Evolutionary conservation across 2,888 invertebrate species (phyloP).

Genomic region (Anodontia alba): DNA sequence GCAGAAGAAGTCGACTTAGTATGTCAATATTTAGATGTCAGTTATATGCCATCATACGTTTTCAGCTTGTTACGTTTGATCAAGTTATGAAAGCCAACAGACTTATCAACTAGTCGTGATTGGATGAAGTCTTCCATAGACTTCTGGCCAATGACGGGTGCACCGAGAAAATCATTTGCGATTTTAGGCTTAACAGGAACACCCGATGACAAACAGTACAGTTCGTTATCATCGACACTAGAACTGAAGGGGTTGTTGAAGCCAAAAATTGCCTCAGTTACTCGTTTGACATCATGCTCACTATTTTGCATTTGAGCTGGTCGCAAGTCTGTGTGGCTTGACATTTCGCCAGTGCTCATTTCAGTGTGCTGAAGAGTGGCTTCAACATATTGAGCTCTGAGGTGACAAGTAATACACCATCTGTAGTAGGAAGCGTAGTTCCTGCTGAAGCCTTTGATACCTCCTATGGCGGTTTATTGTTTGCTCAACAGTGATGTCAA

Average conservation of each 20-base stretch:
- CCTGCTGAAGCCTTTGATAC: conserved; percentile 36
- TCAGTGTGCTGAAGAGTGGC: conserved; percentile 14
- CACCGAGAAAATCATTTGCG: conserved; percentile 32
- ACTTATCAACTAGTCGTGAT: conserved; percentile 7
- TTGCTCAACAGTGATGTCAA: conserved; percentile 4
- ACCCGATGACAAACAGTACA: conserved; percentile 53
- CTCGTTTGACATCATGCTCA: conserved; percentile 22
- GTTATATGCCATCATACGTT: no score
- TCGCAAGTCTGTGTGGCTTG: no score
- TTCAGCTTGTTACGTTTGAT: conserved; percentile 42
- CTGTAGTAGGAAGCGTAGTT: conserved; percentile 29
- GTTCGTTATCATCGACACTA: neutral
- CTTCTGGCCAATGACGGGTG: conserved; percentile 16
- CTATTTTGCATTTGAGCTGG: conserved; percentile 17
- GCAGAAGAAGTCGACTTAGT: no score
- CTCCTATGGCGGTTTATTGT: conserved; percentile 12
- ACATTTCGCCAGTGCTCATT: conserved; percentile 24
- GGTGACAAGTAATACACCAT: conserved; percentile 33
- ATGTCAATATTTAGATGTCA: no score
- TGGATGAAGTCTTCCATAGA: conserved; percentile 33
- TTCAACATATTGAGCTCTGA: conserved; percentile 17
- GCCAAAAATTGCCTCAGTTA: conserved; percentile 18
- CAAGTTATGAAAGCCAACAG: conserved; percentile 33
- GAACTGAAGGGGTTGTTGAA: conserved; percentile 38
- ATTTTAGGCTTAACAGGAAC: conserved; percentile 33